Base-by-base conservation (phyloP, 2,888 invertebrate genomes). In the Caenorhabditis macrosperma region DNA sequence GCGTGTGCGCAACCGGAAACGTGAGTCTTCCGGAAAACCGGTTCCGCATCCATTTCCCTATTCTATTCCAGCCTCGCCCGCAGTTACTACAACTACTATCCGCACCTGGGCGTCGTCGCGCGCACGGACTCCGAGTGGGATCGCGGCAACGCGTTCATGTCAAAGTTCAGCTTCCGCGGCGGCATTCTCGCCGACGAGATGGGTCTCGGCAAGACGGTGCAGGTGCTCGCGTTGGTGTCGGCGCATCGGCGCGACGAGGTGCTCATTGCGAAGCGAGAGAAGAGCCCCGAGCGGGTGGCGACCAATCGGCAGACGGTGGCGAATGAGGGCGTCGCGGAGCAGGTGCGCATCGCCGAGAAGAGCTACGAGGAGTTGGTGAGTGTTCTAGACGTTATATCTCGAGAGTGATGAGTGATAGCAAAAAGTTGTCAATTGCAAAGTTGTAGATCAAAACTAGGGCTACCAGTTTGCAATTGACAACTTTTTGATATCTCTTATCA, bases 181-280 rank as follows among this genome's bases (percentile, higher is more conserved):
- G 85, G 94, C 0, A 94, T 95, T 80, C 91, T 95, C 55, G 94
- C 94, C 1, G 95, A 95, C 91, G 94, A 95, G 91, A 95, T 95
- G 94, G 95, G 95, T 0, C 91, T 95, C 26, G 95, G 95, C 0
- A 95, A 95, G 92, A 95, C 95, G 0, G 94, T 95, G 0, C 94
- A 95, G 91, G 93, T 94, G 12, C 89, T 95, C 38, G 93, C 94
- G 1, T 92, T 94, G 69, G 93, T 94, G 24, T 50, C 71, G 4
- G 60, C 83, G 1, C 46, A 55, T 28, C 60, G 41, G 24, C 33
- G 20, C 50, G 35, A 20, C 1, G 71, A 24, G 17, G 10, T 30
- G 38, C 10, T 12, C 2, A 33, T 46, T 2, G 54, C 52, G 10
- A 9, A 46, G 83, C 90, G 94, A 61, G 90, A 92, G 2, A 92